A percentile compares a stretch with the other conserved stretches of the same genome.
These are phyloP conservation scores for Drosophila parabipectinata DNA, from an alignment of 1,140 invertebrate species.

Conservation along the genomic window DNA sequence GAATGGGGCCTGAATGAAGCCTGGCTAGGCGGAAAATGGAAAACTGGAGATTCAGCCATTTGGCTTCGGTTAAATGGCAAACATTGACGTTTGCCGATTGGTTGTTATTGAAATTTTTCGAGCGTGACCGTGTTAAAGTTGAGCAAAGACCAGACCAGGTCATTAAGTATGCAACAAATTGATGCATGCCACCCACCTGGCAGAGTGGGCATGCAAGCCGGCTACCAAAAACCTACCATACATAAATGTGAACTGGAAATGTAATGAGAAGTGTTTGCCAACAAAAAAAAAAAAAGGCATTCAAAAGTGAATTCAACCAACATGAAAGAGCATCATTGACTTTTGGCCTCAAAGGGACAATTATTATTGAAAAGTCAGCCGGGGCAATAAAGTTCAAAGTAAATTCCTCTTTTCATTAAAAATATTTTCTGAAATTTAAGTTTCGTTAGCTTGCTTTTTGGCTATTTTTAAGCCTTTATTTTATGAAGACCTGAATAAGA, in stretches of 20 bases:
- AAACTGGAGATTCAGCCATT: conserved; percentile 1
- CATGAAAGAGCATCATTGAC: not conserved
- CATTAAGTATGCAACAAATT: conserved; percentile 72
- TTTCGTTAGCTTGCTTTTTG: not conserved
- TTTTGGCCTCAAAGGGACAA: not conserved
- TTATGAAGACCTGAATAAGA: conserved; percentile 12
- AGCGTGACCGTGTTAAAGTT: conserved; percentile 43
- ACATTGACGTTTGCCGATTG: conserved; percentile 25
- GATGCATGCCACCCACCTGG: conserved; percentile 6
- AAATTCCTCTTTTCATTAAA: not conserved
- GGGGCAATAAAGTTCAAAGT: too few species aligned
- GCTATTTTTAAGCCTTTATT: not conserved
- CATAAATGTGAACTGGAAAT: conserved; percentile 2
- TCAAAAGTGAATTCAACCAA: not conserved
- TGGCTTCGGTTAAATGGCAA: conserved; percentile 34
- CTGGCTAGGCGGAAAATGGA: not conserved
- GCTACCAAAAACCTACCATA: not conserved
- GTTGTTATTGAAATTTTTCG: conserved; percentile 73
- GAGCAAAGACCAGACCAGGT: conserved; percentile 2
- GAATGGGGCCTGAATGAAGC: not conserved
- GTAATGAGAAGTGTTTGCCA: conserved; percentile 4
- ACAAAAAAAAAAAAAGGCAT: not conserved
- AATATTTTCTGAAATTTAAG: not conserved
- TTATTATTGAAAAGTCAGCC: not conserved
- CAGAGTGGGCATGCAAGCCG: too few species aligned